Percentiles rank a stretch among this genome's conserved stretches.
These are phyloP conservation scores for Mus caroli DNA, from an alignment of 2,797 vertebrate genomes.

Conservation along the genomic window DNA sequence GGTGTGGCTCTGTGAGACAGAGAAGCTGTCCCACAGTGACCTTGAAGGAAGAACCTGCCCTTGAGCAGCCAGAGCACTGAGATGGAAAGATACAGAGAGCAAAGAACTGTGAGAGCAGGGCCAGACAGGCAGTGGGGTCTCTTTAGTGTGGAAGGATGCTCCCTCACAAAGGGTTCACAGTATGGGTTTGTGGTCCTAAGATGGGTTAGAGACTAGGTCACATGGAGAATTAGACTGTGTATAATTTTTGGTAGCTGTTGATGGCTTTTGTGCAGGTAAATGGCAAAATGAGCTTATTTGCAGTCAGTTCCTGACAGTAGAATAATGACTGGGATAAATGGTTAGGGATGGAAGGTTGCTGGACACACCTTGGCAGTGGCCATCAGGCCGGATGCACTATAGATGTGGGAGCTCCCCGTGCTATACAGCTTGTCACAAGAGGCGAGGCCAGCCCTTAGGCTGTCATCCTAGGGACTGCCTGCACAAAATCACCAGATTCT, in stretches of 20 bases:
- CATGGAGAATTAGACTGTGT: too few species aligned
- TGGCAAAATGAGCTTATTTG: not conserved
- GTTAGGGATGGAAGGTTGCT: not conserved
- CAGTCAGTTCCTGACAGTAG: not conserved
- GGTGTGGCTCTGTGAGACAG: not conserved
- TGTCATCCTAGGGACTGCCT: not conserved
- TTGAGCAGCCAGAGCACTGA: not conserved
- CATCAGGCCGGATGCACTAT: not conserved
- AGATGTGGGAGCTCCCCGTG: rapidly evolving
- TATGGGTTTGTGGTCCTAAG: not conserved
- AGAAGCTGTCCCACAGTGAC: not conserved
- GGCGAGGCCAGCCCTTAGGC: rapidly evolving
- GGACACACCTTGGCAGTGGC: not conserved
- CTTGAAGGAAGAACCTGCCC: not conserved
- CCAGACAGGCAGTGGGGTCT: too few species aligned
- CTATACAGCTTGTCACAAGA: rapidly evolving
- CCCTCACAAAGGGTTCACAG: not conserved
- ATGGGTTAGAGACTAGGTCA: not conserved
- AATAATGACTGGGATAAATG: too few species aligned
- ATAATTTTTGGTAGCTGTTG: not conserved
- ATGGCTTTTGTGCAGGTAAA: not conserved
- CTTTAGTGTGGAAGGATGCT: not conserved
- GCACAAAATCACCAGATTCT: not conserved
- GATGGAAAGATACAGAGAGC: not conserved
- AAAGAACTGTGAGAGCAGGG: not conserved